phyloP scores from a whole-genome alignment of 2,113 vertebrate genomes.

The Phalacrocorax carbo region DNA sequence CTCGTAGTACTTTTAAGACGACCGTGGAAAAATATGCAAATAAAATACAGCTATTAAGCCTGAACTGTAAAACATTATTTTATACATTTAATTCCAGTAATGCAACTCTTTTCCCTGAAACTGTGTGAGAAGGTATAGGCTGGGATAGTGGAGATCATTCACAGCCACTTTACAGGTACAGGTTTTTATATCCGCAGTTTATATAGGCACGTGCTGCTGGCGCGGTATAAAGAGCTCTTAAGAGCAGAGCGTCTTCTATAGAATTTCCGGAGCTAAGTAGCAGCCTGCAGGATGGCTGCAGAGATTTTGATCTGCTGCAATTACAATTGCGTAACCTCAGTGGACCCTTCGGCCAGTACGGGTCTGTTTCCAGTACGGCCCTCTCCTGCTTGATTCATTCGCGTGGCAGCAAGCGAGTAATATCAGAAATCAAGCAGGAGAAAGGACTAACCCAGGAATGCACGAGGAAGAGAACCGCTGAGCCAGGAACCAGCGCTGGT shows the following conservation, averaged over 20 bases:
- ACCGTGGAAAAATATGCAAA: not conserved
- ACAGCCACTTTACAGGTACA: not conserved
- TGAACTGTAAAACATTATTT: not conserved
- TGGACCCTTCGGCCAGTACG: not conserved
- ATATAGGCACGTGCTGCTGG: not conserved
- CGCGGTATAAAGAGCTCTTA: not conserved
- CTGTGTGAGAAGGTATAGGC: not conserved
- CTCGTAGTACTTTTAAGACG: accelerated
- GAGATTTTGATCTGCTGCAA: not conserved
- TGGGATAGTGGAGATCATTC: not conserved
- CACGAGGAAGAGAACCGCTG: accelerated
- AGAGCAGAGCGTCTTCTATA: not conserved
- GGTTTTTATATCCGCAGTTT: not conserved
- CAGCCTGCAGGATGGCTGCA: not conserved
- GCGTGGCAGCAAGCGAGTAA: not conserved
- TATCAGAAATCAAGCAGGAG: not conserved
- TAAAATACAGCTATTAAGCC: not conserved
- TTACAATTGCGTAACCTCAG: not conserved
- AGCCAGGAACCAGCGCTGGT: not conserved
- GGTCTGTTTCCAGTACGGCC: not conserved
- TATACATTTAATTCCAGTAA: not conserved
- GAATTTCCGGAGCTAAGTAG: not conserved
- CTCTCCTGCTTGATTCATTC: not conserved
- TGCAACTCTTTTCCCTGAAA: not conserved
- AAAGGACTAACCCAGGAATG: accelerated